phyloP scores from a whole-genome alignment of 37 sponge, comb jelly and placozoan genomes.

The Theonella swinhoei region DNA sequence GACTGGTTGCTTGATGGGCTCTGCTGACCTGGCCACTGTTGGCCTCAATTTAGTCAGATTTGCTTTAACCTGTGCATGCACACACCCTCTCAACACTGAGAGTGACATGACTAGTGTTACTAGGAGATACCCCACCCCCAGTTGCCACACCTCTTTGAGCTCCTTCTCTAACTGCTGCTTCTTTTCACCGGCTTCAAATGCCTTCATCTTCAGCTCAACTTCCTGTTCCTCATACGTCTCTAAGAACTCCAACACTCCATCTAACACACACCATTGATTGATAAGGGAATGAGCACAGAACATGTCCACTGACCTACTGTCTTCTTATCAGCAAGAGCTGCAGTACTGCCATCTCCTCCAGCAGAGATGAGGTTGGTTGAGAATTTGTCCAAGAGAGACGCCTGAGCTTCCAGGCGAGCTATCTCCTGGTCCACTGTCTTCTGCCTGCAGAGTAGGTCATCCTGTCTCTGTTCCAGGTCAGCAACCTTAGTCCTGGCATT shows the following conservation, averaged over 20 bases:
- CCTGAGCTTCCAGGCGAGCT: constrained; percentile 13
- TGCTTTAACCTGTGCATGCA: constrained; percentile 29
- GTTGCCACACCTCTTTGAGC: constrained; percentile 23
- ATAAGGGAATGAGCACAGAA: not conserved
- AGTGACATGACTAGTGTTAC: not conserved
- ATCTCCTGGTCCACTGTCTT: constrained; percentile 13
- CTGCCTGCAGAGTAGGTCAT: not conserved
- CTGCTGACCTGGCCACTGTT: constrained; percentile 1
- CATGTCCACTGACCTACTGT: constrained; percentile 53
- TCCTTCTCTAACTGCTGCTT: constrained; percentile 9
- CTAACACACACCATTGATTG: not conserved
- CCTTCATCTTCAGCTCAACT: constrained; percentile 18
- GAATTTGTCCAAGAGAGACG: constrained; percentile 17
- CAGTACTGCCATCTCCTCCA: constrained; percentile 23
- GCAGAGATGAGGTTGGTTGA: constrained; percentile 29
- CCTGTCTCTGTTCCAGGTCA: constrained; percentile 32
- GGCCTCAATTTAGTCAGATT: constrained; percentile 35
- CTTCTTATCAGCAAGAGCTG: constrained; percentile 20
- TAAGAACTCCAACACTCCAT: constrained; percentile 49
- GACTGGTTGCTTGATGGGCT: constrained; percentile 59
- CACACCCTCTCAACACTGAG: too few relatives aligned
- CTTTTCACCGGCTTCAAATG: constrained; percentile 23
- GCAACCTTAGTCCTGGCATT: constrained; percentile 27
- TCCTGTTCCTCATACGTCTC: constrained; percentile 49
- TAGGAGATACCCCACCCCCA: too few relatives aligned